Evolutionary conservation across 2,888 invertebrate genomes (phyloP), one percentile per base, ranked within the genome.

Genomic region (Ophion costatus): DNA sequence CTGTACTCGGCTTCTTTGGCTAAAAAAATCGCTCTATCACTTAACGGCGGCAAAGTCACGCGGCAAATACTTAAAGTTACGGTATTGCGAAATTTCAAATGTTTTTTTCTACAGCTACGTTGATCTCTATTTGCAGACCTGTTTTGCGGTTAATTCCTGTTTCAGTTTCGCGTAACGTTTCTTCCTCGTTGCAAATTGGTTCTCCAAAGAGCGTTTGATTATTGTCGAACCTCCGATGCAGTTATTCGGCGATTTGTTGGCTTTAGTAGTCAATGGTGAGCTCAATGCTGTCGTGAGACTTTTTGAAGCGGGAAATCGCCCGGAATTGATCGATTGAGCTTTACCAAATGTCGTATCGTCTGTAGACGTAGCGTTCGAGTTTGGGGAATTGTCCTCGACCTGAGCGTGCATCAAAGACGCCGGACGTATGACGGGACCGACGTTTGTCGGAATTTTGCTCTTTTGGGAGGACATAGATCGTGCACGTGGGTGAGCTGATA

Each of bases 91-190:
- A 45, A 45, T 45, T 11, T 11, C 11, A 2, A 57, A 38, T 29
- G 3, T 56, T 38, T 77, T 57, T 51, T 66, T 33, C 22, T 7
- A 66, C 42, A 4, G 42, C 24, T 10, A 3, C 11, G 7, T 45
- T 63, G 20, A 42, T 17, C 17, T 66, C 20, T 64, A 57, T n/a
- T 17, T 22, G 33, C 79, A 9, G 57, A 90, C 92, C 86, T 92
- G 90, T 71, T 92, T 92, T 3, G 90, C 89, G 0, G 61, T 64
- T 9, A 92, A 78, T 10, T 92, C 90, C 67, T 88, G 90, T 57
- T 81, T 88, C 0, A 91, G 29, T 6, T 63, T 42, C 17, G 74
- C 66, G 63, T 89, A 92, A 17, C 90, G 90, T 24, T 89, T 89
- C 75, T 87, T 92, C 69, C 91, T 91, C 7, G 75, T 77, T 0